phyloP scores from a whole-genome alignment of 2,113 vertebrate genomes.

The Recurvirostra avosetta region DNA sequence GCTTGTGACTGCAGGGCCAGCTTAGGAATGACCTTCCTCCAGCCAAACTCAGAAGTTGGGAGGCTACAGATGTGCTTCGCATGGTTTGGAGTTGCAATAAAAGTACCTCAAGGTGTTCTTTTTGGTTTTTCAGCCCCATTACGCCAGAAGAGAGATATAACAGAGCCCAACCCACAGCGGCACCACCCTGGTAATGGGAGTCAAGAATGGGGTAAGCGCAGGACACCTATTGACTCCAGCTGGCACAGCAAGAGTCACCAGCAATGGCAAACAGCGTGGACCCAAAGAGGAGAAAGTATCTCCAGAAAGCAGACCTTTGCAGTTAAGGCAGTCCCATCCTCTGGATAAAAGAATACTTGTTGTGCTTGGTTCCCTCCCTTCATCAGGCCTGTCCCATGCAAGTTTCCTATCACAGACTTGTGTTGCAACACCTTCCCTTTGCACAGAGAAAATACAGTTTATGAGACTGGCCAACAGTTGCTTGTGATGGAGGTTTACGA shows the following conservation, averaged over 20 bases:
- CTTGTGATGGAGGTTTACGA: neutral
- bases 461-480: neutral
- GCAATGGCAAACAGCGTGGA: neutral
- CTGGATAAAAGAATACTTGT: neutral
- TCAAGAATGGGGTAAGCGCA: neutral
- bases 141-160: neutral
- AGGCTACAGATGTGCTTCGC: neutral
- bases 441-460: slow-evolving; percentile 17
- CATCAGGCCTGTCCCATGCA: neutral
- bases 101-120: fast-evolving
- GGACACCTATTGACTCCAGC: neutral
- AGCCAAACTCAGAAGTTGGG: neutral
- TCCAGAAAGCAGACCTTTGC: neutral
- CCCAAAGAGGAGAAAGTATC: neutral
- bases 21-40: neutral
- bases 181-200: neutral
- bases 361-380: slow-evolving; percentile 10
- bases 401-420: slow-evolving; percentile 36
- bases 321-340: slow-evolving; percentile 1
- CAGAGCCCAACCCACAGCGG: neutral
- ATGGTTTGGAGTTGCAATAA: neutral
- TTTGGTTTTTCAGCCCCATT: neutral
- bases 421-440: neutral
- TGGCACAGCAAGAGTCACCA: neutral
- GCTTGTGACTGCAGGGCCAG: neutral